Evolutionary conservation across 2,797 vertebrate genomes (phyloP).

Genomic region (Streptopelia turtur): DNA sequence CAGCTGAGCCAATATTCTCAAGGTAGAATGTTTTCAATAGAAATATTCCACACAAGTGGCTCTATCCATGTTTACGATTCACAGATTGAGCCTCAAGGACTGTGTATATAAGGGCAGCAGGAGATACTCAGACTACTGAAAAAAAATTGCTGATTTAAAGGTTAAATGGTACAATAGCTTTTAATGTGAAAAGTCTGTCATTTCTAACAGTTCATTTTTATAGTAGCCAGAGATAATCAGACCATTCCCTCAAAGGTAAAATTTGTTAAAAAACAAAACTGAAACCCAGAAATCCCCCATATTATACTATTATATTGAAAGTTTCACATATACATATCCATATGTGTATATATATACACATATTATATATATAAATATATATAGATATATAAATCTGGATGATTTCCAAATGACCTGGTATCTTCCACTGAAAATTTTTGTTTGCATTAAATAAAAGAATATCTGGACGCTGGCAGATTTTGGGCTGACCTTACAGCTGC

Average conservation of each 20-base stretch:
- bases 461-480: background rate
- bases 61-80: background rate
- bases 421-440: background rate
- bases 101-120: background rate
- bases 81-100: background rate
- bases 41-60: background rate
- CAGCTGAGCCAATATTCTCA: conserved; percentile 44
- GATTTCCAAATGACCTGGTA: background rate
- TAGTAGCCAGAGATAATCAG: background rate
- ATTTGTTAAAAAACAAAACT: background rate
- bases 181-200: background rate
- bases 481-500: background rate
- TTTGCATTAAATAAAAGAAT: background rate
- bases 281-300: fast-evolving
- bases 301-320: background rate
- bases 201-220: background rate
- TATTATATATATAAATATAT: background rate
- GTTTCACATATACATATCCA: too few relatives aligned
- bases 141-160: background rate
- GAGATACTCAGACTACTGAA: background rate
- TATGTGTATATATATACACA: background rate
- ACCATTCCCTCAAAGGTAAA: background rate
- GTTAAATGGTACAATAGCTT: background rate
- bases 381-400: too few relatives aligned
- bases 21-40: conserved; percentile 25